Conservation (phyloP, 2,888 invertebrate species). For the Drosophila melanosoma region DNA sequence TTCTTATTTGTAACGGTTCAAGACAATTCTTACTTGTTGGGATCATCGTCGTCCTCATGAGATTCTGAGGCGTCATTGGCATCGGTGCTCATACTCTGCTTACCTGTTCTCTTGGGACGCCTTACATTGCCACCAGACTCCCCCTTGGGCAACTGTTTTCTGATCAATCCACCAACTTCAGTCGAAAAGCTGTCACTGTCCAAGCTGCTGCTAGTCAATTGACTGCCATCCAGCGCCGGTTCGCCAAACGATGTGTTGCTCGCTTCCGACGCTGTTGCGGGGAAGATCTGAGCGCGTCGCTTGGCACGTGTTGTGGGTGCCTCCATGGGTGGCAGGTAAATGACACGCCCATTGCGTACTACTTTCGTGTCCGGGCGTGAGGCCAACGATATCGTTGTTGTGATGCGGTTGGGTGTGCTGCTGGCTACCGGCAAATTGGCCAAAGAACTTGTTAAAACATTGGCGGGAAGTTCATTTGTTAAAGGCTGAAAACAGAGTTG, state of each 20-base stretch:
- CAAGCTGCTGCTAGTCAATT: constrained; percentile 43
- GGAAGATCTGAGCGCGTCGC: constrained; percentile 86
- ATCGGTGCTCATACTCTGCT: constrained; percentile 35
- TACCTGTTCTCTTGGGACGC: constrained; percentile 63
- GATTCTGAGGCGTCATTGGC: constrained; percentile 70
- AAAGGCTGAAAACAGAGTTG: constrained; percentile 8
- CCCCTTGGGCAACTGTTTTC: constrained; percentile 66
- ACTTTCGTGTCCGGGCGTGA: constrained; percentile 88
- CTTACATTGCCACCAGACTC: constrained; percentile 46
- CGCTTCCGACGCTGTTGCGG: constrained; percentile 48
- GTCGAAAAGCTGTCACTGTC: constrained; percentile 53
- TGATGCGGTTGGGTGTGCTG: constrained; percentile 51
- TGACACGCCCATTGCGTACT: constrained; percentile 90
- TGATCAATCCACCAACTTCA: constrained; percentile 18
- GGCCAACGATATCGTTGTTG: constrained; percentile 7
- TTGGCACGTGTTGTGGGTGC: constrained; percentile 93
- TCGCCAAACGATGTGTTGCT: constrained; percentile 58
- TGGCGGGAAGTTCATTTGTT: constrained; percentile 17
- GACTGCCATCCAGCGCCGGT: constrained; percentile 49
- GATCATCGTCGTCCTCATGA: constrained; percentile 96
- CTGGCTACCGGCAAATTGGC: constrained; percentile 52
- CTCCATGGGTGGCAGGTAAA: constrained; percentile 92
- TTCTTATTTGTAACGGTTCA: background rate
- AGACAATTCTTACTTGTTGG: constrained; percentile 87
- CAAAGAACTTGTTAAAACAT: constrained; percentile 18